A percentile compares a stretch with the other conserved stretches of the same genome.
These are phyloP conservation scores for Sweltsa coloradensis DNA, from an alignment of 1,140 invertebrate genomes.

Conservation along the genomic window DNA sequence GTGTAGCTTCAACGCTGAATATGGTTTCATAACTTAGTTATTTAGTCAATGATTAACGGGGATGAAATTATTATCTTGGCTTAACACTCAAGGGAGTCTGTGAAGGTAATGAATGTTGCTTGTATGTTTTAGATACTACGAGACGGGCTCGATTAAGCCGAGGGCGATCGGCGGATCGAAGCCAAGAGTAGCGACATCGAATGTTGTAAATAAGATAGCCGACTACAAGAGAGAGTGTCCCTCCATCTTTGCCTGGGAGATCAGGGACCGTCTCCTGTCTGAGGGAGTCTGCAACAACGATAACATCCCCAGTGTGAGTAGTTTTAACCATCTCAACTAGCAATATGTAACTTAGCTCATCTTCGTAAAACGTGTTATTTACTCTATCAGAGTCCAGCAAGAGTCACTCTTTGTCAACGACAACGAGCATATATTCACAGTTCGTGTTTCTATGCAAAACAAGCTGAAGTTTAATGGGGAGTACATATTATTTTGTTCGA, in stretches of 20 bases:
- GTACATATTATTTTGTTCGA: no score
- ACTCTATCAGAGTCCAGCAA: no score
- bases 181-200: slow-evolving; percentile 88
- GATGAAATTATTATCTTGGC: background rate
- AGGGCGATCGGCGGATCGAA: slow-evolving; percentile 92
- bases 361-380: no score
- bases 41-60: background rate
- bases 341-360: no score
- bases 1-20: background rate
- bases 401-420: no score
- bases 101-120: background rate
- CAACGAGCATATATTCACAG: no score
- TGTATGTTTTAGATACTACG: slow-evolving; percentile 71
- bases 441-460: no score
- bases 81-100: background rate
- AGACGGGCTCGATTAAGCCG: slow-evolving; percentile 94
- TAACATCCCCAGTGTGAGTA: slow-evolving; percentile 98
- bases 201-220: slow-evolving; percentile 88
- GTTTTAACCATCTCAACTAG: background rate
- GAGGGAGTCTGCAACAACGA: slow-evolving; percentile 98
- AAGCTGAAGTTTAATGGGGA: no score
- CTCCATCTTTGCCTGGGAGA: slow-evolving; percentile 98
- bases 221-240: slow-evolving; percentile 94
- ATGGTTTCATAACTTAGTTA: background rate
- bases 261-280: slow-evolving; percentile 84